Conservation (phyloP, 2,888 invertebrate genomes). For the Criorhina ranunculi region DNA sequence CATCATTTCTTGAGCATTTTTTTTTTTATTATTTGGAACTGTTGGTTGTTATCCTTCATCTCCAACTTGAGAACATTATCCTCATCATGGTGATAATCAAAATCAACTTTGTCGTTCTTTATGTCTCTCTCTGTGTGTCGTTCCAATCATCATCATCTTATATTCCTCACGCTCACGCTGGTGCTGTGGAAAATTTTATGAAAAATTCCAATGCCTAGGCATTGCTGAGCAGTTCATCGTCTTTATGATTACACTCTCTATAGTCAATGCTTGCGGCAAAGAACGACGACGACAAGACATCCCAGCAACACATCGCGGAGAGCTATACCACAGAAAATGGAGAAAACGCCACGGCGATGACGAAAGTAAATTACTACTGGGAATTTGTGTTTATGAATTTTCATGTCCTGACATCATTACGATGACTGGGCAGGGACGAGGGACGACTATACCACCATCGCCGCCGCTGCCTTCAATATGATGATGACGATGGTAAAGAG, state of each 20-base stretch:
- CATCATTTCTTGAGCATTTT: not conserved
- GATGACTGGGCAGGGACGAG: slow-evolving; percentile 48
- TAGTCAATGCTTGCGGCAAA: slow-evolving; percentile 40
- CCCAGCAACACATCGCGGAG: not conserved
- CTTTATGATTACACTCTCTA: slow-evolving; percentile 50
- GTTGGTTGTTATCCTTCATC: slow-evolving; percentile 35
- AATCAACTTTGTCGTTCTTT: slow-evolving; percentile 52
- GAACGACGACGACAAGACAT: slow-evolving; percentile 33
- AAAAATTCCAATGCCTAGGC: slow-evolving; percentile 59
- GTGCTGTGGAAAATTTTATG: slow-evolving; percentile 33
- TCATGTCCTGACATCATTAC: slow-evolving; percentile 75
- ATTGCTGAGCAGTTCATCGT: slow-evolving; percentile 36
- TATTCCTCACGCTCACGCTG: slow-evolving; percentile 13
- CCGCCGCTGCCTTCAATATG: not conserved
- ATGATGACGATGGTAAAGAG: slow-evolving; percentile 28
- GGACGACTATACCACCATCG: slow-evolving; percentile 16
- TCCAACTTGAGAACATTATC: slow-evolving; percentile 26
- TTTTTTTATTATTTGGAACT: not conserved
- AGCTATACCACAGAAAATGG: not conserved
- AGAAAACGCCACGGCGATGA: slow-evolving; percentile 31
- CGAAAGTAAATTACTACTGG: slow-evolving; percentile 69
- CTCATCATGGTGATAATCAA: slow-evolving; percentile 64
- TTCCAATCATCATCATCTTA: slow-evolving; percentile 65
- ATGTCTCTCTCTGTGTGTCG: slow-evolving; percentile 7
- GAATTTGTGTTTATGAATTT: slow-evolving; percentile 74